Evolutionary conservation across 2,113 vertebrate genomes (phyloP).

Genomic region (Alces alces): DNA sequence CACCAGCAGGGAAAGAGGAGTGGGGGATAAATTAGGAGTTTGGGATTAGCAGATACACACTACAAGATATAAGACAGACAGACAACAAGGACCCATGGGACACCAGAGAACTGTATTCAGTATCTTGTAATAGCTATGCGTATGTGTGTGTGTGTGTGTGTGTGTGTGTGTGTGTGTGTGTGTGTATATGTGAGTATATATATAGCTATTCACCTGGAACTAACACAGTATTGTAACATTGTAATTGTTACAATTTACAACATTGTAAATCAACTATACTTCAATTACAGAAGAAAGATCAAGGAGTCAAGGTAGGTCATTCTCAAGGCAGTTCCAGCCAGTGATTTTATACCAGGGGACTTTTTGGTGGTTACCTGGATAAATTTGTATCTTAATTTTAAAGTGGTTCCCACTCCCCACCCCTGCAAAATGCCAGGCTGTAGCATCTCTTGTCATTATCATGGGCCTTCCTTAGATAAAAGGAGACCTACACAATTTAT

Average conservation of each 20-base stretch:
- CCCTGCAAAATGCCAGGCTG: neutral
- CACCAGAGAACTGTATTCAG: neutral
- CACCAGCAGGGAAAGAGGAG: neutral
- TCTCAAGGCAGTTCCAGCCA: neutral
- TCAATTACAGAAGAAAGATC: neutral
- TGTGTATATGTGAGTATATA: too few species aligned
- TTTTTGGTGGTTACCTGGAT: neutral
- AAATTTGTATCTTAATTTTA: neutral
- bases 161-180: neutral
- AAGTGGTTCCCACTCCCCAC: neutral
- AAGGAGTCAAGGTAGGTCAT: neutral
- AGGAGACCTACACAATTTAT: neutral
- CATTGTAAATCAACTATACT: neutral
- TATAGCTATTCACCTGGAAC: neutral
- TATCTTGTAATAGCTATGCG: neutral
- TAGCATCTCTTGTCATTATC: neutral
- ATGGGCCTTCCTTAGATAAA: neutral
- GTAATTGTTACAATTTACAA: too few species aligned
- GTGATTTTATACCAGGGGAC: neutral
- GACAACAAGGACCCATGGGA: neutral
- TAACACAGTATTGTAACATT: neutral
- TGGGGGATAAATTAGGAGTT: neutral
- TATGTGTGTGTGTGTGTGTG: rapidly evolving
- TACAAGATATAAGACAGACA: neutral
- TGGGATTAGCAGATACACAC: neutral